These are phyloP conservation scores for Scylla paramamosain DNA, from an alignment of 1,140 invertebrate genomes.

Conservation along the genomic window DNA sequence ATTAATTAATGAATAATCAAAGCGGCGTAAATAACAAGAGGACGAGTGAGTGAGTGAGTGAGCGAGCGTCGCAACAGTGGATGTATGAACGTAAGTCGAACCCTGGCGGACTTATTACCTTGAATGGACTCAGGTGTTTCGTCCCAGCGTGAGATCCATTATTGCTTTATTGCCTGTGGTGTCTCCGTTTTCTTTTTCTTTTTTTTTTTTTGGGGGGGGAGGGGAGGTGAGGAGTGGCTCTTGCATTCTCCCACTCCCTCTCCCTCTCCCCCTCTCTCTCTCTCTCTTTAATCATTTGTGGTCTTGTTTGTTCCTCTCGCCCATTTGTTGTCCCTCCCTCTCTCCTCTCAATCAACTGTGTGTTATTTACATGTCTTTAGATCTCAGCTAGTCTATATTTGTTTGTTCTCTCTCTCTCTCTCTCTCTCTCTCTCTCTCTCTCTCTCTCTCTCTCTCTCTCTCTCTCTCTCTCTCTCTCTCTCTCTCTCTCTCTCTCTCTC, in stretches of 20 bases:
- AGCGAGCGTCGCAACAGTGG: no score
- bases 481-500: neutral
- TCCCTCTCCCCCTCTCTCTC: neutral
- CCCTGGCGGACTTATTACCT: neutral
- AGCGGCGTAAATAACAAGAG: no score
- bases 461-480: slow-evolving; percentile 15
- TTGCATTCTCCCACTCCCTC: neutral
- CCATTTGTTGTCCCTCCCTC: neutral
- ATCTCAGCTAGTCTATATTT: neutral
- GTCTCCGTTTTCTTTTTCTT: neutral
- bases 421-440: slow-evolving; percentile 20
- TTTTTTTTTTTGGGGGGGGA: neutral
- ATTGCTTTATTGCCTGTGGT: neutral
- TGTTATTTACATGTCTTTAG: slow-evolving; percentile 1
- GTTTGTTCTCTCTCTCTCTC: neutral
- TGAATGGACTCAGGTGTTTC: neutral
- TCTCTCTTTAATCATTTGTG: neutral
- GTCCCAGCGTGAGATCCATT: neutral
- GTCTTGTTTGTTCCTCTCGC: neutral
- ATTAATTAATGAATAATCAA: no score
- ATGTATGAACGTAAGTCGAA: no score
- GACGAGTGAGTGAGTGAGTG: no score
- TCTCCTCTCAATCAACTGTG: neutral
- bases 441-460: slow-evolving; percentile 20
- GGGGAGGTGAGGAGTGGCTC: neutral